A percentile compares a stretch with the other conserved stretches of the same genome.
These are phyloP conservation scores for Alouatta palliata DNA, from an alignment of 2,113 vertebrate genomes.

Conservation along the genomic window DNA sequence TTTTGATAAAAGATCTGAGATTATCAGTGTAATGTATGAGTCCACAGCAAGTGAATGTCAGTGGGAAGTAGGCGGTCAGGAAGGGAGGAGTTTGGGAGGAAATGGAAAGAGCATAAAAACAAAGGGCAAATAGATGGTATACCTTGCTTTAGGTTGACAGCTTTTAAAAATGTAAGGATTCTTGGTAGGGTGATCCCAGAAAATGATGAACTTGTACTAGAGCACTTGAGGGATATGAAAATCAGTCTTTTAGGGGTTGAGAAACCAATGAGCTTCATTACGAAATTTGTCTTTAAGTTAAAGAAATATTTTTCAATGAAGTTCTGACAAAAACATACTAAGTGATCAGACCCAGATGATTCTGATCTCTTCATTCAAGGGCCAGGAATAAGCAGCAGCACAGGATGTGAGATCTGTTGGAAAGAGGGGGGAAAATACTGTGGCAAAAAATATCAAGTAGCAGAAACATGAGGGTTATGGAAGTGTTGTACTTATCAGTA, in stretches of 20 bases:
- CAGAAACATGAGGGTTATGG: background rate
- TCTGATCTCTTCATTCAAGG: background rate
- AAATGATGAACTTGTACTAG: background rate
- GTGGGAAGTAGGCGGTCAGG: background rate
- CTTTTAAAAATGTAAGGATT: background rate
- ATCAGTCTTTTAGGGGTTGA: background rate
- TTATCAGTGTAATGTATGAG: background rate
- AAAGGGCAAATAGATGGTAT: background rate
- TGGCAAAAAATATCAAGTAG: background rate
- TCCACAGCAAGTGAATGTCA: background rate
- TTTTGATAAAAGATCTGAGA: constrained; percentile 2
- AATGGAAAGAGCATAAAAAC: background rate
- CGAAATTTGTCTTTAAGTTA: background rate
- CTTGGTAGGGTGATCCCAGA: background rate
- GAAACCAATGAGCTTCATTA: background rate
- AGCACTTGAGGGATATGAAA: background rate
- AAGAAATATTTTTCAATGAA: background rate
- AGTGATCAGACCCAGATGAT: background rate
- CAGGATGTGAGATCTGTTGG: background rate
- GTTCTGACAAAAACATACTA: background rate
- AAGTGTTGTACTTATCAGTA: background rate
- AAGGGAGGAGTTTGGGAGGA: background rate
- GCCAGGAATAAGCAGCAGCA: background rate
- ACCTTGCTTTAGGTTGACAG: background rate
- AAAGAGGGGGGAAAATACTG: background rate